These are phyloP conservation scores for Molossus molossus DNA, from an alignment of 2,797 vertebrate species.

Conservation along the genomic window DNA sequence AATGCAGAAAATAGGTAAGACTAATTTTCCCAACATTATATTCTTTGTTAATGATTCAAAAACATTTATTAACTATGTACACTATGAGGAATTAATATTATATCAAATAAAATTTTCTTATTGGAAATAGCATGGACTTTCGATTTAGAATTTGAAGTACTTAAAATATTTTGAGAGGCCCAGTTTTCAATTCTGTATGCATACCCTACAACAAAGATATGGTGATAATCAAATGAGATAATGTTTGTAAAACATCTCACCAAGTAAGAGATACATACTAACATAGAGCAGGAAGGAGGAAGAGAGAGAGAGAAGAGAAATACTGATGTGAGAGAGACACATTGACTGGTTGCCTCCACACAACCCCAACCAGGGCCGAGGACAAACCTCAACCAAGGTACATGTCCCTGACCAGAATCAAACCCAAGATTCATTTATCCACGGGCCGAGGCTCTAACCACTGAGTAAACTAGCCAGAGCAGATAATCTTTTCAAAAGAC, in stretches of 20 bases:
- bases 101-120: background rate
- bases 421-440: too few species aligned
- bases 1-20: background rate
- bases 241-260: background rate
- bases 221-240: background rate
- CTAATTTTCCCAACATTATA: constrained; percentile 10
- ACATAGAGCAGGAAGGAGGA: background rate
- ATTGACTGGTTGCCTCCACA: too few species aligned
- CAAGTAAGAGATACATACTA: background rate
- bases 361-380: too few species aligned
- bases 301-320: too few species aligned
- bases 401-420: too few species aligned
- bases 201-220: background rate
- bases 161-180: background rate
- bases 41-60: constrained; percentile 45
- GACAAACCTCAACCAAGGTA: too few species aligned
- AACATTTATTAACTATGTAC: background rate
- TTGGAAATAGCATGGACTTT: background rate
- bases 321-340: too few species aligned
- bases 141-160: background rate
- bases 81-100: constrained; percentile 1
- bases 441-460: too few species aligned
- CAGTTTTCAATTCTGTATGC: background rate
- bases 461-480: too few species aligned
- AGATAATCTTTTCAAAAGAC: constrained; percentile 39